Evolutionary conservation across 2,888 invertebrate species (phyloP).

Genomic region (Heliconius erato): DNA sequence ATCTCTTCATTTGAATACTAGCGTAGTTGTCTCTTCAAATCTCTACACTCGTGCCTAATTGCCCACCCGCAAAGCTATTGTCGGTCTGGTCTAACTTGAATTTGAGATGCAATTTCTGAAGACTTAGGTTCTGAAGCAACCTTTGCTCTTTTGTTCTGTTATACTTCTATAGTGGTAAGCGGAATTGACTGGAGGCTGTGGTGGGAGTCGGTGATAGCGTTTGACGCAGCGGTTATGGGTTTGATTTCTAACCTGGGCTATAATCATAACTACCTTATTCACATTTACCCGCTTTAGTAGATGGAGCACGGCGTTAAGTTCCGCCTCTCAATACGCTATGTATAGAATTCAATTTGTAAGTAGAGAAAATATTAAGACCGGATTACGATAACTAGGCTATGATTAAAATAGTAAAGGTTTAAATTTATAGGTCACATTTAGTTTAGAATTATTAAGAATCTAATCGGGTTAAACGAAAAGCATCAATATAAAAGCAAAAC

Average conservation of each 20-base stretch:
- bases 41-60: conserved; percentile 39
- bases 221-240: too few species aligned
- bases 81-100: conserved; percentile 39
- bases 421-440: not conserved
- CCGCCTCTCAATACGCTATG: not conserved
- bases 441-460: not conserved
- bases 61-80: conserved; percentile 43
- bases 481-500: not conserved
- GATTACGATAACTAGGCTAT: too few species aligned
- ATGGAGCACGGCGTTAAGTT: not conserved
- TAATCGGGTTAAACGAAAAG: not conserved
- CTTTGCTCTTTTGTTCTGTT: conserved; percentile 46
- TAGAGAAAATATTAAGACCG: too few species aligned
- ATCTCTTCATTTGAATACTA: conserved; percentile 22
- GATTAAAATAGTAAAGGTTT: too few species aligned
- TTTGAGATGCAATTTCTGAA: conserved; percentile 39
- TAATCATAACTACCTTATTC: too few species aligned
- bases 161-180: not conserved
- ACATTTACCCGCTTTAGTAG: not conserved
- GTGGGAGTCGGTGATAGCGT: too few species aligned
- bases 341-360: not conserved
- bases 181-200: too few species aligned
- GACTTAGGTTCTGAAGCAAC: conserved; percentile 42
- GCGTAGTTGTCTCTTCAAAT: conserved; percentile 33
- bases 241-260: too few species aligned